A percentile compares a stretch with the other conserved stretches of the same genome.
These are phyloP conservation scores for Nycticebus coucang DNA, from an alignment of 2,113 vertebrate genomes.

Conservation along the genomic window DNA sequence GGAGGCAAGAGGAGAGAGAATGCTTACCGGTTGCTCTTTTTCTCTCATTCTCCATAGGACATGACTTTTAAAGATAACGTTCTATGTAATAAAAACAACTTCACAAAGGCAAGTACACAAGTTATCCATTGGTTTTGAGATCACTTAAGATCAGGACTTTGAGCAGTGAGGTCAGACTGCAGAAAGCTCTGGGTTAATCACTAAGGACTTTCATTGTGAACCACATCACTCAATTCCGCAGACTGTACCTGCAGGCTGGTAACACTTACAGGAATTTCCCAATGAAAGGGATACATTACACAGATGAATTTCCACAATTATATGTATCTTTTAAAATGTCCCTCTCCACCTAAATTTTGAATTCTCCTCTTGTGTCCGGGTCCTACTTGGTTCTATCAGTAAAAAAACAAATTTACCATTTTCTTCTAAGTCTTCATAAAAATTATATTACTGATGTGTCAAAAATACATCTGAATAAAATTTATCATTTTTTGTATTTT, in stretches of 20 bases:
- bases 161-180: background rate
- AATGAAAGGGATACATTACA: background rate
- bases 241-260: too few relatives aligned
- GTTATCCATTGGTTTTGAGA: background rate
- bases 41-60: constrained; percentile 42
- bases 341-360: background rate
- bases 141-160: background rate
- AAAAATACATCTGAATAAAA: constrained; percentile 15
- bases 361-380: background rate
- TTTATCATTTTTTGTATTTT: background rate
- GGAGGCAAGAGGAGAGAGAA: background rate
- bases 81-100: background rate
- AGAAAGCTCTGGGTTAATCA: background rate
- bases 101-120: background rate
- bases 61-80: constrained; percentile 19
- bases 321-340: background rate
- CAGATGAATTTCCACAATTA: constrained; percentile 9
- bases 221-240: background rate
- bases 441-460: constrained; percentile 23
- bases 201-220: background rate
- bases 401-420: background rate
- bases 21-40: background rate
- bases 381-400: background rate
- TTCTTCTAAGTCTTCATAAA: constrained; percentile 8
- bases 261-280: background rate